Evolutionary conservation across 2,113 vertebrate genomes (phyloP).

Genomic region (Nannobrachium achirus): DNA sequence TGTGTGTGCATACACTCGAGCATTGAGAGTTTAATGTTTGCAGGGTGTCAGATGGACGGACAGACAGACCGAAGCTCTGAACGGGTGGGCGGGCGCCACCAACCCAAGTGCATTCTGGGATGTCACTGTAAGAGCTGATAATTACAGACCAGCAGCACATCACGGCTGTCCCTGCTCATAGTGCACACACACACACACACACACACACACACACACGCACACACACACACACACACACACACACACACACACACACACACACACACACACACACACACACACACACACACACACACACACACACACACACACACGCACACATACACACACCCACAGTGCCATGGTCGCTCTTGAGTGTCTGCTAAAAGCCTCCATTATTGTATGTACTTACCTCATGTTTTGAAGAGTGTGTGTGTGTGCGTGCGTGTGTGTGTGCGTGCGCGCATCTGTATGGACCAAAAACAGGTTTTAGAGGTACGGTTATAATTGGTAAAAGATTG

Average conservation of each 20-base stretch:
- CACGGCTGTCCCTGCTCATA: conserved; percentile 40
- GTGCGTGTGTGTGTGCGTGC: conserved; percentile 14
- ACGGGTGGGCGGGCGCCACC: conserved; percentile 45
- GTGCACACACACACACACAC: no score
- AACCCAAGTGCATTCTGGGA: conserved; percentile 37
- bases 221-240: no score
- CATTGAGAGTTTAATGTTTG: conserved; percentile 42
- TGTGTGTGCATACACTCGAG: no score
- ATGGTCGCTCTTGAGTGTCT: neutral
- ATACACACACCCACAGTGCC: no score
- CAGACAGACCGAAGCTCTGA: conserved; percentile 15
- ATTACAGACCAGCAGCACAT: conserved; percentile 59
- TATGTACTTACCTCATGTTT: conserved; percentile 41
- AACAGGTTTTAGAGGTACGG: no score
- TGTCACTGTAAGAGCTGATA: conserved; percentile 65
- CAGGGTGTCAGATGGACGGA: conserved; percentile 21
- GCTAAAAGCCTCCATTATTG: conserved; percentile 36
- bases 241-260: no score
- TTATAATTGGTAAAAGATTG: no score
- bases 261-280: no score
- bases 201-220: no score
- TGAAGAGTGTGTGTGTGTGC: conserved; percentile 24
- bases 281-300: no score
- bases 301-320: no score
- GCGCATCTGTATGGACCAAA: neutral